A percentile compares a stretch with the other conserved stretches of the same genome.
Evolutionary conservation across 64 coral and sea anemone genomes (phyloP).

Genomic region (Porites australiensis): DNA sequence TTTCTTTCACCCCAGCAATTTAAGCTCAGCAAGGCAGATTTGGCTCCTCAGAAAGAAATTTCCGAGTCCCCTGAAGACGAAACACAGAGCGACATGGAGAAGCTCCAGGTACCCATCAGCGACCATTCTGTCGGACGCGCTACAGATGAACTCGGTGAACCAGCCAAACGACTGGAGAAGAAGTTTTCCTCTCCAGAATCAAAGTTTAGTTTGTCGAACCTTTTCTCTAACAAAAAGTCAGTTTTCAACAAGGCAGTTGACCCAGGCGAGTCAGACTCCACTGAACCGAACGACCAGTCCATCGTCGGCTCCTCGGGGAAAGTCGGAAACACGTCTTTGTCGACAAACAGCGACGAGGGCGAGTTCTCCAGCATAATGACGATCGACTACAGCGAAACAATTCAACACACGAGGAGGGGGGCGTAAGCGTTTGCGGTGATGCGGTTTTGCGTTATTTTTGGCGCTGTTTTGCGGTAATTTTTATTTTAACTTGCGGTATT

Average conservation of each 20-base stretch:
- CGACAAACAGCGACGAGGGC: neutral
- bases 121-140: too few species aligned
- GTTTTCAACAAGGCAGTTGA: neutral
- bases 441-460: too few species aligned
- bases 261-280: neutral
- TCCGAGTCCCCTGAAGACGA: neutral
- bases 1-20: too few species aligned
- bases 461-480: too few species aligned
- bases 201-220: neutral
- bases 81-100: neutral
- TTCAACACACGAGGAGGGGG: too few species aligned
- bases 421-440: too few species aligned
- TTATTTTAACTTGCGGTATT: too few species aligned
- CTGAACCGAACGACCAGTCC: neutral
- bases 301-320: neutral
- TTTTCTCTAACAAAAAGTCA: neutral
- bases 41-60: neutral
- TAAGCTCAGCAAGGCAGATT: neutral
- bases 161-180: neutral
- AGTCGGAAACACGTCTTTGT: neutral
- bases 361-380: constrained; percentile 13
- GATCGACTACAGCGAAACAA: neutral
- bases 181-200: neutral
- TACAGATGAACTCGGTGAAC: neutral
- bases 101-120: neutral